Evolutionary conservation across 1,140 invertebrate genomes (phyloP), one percentile per base, ranked within the genome.

Genomic region (Melanaphis sacchari): DNA sequence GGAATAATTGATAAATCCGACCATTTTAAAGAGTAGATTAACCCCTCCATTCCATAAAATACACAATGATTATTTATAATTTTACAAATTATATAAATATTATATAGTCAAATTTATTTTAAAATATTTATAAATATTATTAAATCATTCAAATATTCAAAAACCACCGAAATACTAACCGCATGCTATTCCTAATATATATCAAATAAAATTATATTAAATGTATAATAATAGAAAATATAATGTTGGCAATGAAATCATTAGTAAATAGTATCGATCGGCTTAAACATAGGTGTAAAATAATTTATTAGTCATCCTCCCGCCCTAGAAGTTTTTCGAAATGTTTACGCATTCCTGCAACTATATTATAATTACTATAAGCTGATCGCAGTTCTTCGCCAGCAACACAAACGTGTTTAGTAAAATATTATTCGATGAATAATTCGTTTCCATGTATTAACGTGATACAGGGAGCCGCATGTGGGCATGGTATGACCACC

Each of bases 401-500:
- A 5, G 24, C 6, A 40, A 43, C 81, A 40, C 21, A 84, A 24
- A 1, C 7, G 21, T 84, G 31, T 66, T n/a, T 76, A 15, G 5
- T 18, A 15, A n/a, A 66, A n/a, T 76, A 76, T n/a, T 84, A 26
- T 84, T 26, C 1, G 26, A 18, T n/a, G 59, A 18, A n/a, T 76
- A 76, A n/a, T 59, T 66, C 15, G 2, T 0, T n/a, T 49, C 18
- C 18, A 49, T 49, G 15, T 49, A 15, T 49, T 76, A 6, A 4
- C 31, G 4, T 15, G 31, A n/a, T n/a, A 7, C 1, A 95, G 95
- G 95, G 95, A 82, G 95, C 95, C 0, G 94, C 94, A 21, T 96
- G 96, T 91, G 96, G 96, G 22, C 95, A 95, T 93, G 96, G 96
- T 8, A 94, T 94, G 15, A 94, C 95, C 38, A 94, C 94, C 40